phyloP scores from a whole-genome alignment of 2,113 vertebrate genomes.

The Oxygymnocypris stewartii region DNA sequence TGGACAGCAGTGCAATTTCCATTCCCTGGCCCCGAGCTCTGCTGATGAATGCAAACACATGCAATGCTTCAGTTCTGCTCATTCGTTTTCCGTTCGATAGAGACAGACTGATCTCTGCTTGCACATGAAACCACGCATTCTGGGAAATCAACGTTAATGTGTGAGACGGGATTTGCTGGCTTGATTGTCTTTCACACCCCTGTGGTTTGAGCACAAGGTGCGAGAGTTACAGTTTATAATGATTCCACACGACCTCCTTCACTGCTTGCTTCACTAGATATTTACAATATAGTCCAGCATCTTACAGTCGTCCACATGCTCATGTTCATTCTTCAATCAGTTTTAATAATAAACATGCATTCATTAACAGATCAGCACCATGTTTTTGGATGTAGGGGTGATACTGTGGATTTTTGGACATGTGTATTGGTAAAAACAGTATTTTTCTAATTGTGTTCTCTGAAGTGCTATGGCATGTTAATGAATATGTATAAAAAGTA shows the following conservation, averaged over 20 bases:
- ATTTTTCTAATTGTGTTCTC: background rate
- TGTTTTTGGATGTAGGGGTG: background rate
- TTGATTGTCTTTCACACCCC: slow-evolving; percentile 53
- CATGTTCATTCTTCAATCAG: background rate
- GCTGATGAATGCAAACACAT: background rate
- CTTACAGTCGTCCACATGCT: background rate
- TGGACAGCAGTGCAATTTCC: slow-evolving; percentile 8
- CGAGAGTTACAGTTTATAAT: slow-evolving; percentile 44
- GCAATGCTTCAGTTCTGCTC: background rate
- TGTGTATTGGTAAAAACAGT: background rate
- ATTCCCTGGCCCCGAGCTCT: background rate
- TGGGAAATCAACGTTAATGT: background rate
- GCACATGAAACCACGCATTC: background rate
- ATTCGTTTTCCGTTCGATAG: background rate
- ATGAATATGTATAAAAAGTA: background rate
- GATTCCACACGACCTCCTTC: slow-evolving; percentile 33
- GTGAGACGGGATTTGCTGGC: background rate
- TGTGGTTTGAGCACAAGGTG: slow-evolving; percentile 50
- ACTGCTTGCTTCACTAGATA: background rate
- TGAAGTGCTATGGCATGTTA: background rate
- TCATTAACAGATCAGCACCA: background rate
- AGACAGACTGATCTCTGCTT: background rate
- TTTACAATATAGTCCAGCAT: background rate
- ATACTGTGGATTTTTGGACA: background rate
- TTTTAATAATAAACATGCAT: background rate